Percentiles rank a stretch among this genome's conserved stretches.
Conservation (phyloP, 1,140 invertebrate genomes). For the Drosophila lacteicornis region DNA sequence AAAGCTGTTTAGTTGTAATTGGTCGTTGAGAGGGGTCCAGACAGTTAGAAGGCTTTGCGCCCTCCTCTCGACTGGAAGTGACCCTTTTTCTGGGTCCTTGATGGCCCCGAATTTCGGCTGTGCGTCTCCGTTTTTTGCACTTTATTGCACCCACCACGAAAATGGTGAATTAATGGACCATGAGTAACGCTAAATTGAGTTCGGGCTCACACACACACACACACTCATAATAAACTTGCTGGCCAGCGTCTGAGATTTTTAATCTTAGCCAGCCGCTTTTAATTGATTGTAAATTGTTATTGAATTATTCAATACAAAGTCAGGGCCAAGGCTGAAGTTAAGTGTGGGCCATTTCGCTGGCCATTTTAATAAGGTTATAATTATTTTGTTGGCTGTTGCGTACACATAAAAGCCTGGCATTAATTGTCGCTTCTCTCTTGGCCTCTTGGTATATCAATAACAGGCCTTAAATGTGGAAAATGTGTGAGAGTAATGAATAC, state of each 20-base stretch:
- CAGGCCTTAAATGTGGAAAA: conserved; percentile 24
- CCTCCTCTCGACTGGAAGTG: conserved; percentile 50
- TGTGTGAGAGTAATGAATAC: conserved; percentile 19
- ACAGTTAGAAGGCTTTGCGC: conserved; percentile 20
- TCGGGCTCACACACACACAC: conserved; percentile 20
- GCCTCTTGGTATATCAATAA: conserved; percentile 25
- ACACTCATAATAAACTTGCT: conserved; percentile 59
- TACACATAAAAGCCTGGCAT: conserved; percentile 8
- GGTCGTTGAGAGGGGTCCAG: conserved; percentile 76
- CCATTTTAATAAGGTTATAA: conserved; percentile 37
- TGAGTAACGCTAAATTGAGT: conserved; percentile 80
- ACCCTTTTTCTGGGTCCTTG: conserved; percentile 69
- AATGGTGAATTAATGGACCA: conserved; percentile 79
- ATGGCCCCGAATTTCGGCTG: conserved; percentile 39
- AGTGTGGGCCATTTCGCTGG: conserved; percentile 30
- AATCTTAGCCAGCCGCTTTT: conserved; percentile 37
- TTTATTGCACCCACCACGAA: conserved; percentile 76
- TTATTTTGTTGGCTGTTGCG: conserved; percentile 32
- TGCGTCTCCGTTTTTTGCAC: conserved; percentile 33
- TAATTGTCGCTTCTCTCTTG: conserved; percentile 28
- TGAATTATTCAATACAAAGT: conserved; percentile 39
- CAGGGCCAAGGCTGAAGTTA: conserved; percentile 33
- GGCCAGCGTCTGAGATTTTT: conserved; percentile 65
- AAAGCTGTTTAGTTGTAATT: conserved; percentile 83
- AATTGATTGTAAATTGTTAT: conserved; percentile 56